Conservation (phyloP, 2,797 vertebrate species). For the Centropyge bicolor region DNA sequence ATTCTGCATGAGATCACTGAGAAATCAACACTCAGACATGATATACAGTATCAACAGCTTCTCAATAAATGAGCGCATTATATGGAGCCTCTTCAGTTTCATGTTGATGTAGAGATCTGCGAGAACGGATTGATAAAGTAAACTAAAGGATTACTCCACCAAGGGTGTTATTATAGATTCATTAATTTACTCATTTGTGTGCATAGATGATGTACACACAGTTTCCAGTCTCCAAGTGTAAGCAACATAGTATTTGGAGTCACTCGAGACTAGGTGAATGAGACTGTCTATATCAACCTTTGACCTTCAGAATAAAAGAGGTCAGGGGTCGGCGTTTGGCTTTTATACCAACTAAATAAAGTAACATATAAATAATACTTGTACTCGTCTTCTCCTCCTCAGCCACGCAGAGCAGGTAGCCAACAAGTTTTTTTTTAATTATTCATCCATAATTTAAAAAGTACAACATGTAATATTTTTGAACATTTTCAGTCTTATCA, state of each 20-base stretch:
- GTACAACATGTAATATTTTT: no score
- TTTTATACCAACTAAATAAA: no score
- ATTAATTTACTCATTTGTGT: constrained; percentile 23
- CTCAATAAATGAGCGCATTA: neutral
- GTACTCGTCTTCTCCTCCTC: no score
- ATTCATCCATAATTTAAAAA: no score
- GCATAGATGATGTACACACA: neutral
- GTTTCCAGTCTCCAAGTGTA: neutral
- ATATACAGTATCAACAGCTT: constrained; percentile 4
- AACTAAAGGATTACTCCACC: constrained; percentile 2
- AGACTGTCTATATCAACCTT: neutral
- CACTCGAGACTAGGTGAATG: neutral
- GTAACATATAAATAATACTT: no score
- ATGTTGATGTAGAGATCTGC: constrained; percentile 2
- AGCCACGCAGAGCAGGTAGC: no score
- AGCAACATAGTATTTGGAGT: neutral
- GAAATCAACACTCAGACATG: neutral
- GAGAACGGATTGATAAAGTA: neutral
- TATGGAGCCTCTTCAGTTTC: neutral
- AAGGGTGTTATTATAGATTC: neutral
- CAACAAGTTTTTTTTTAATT: no score
- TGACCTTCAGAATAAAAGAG: constrained; percentile 11
- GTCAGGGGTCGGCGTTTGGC: no score
- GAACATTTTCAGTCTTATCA: no score
- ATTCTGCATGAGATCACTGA: neutral